Conservation (phyloP, 1,140 invertebrate species). For the Achatina immaculata region DNA sequence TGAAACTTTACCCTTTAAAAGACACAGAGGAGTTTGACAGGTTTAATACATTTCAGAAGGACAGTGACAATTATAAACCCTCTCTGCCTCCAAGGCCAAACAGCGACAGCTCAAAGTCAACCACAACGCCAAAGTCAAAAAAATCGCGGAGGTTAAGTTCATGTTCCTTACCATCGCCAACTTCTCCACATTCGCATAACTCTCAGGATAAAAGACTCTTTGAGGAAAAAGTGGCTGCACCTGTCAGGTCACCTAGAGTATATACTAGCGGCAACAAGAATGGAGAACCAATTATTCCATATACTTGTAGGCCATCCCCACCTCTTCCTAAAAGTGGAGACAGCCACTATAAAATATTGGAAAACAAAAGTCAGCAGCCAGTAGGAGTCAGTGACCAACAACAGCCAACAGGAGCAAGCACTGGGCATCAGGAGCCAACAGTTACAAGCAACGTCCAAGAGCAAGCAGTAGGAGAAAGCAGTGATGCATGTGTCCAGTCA, state of each 20-base stretch:
- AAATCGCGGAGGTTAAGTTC: neutral
- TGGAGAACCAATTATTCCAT: neutral
- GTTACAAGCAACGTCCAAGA: too few species aligned
- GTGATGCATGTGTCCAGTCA: too few species aligned
- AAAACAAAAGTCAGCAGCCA: too few species aligned
- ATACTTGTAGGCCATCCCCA: neutral
- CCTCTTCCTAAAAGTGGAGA: conserved; percentile 1
- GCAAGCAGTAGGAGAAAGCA: too few species aligned
- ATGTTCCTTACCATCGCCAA: neutral
- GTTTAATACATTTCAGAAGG: neutral
- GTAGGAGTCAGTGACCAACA: too few species aligned
- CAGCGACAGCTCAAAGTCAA: neutral
- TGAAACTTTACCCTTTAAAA: neutral
- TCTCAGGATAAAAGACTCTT: too few species aligned
- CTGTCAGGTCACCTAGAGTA: neutral
- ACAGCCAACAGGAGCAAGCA: too few species aligned
- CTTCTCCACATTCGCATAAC: neutral
- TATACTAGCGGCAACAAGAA: neutral
- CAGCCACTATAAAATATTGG: too few species aligned
- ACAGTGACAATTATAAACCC: neutral
- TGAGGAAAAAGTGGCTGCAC: neutral
- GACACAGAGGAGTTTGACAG: neutral
- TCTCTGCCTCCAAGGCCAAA: neutral
- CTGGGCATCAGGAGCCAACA: too few species aligned
- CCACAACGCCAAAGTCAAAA: neutral